These are phyloP conservation scores for Brachypterus glaber DNA, from an alignment of 2,888 invertebrate species.

Conservation along the genomic window DNA sequence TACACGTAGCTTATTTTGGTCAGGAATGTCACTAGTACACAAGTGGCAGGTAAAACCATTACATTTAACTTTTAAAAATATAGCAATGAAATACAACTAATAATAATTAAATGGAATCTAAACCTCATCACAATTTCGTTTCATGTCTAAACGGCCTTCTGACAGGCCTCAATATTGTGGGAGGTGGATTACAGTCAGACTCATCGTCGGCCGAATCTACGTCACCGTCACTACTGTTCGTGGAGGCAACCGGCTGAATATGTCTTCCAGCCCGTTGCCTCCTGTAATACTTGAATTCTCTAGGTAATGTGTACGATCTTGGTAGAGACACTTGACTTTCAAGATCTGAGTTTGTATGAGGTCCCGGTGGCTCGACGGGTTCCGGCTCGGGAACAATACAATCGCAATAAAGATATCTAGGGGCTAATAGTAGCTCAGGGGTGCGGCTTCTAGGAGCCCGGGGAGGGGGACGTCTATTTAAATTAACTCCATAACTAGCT, in stretches of 20 bases:
- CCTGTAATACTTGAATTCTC: slow-evolving; percentile 75
- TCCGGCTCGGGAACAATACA: slow-evolving; percentile 37
- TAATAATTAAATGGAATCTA: neutral
- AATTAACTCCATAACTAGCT: slow-evolving; percentile 38
- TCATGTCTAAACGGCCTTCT: slow-evolving; percentile 48
- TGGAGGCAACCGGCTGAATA: slow-evolving; percentile 66
- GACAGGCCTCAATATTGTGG: slow-evolving; percentile 36
- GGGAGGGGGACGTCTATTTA: slow-evolving; percentile 34
- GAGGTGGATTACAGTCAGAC: slow-evolving; percentile 38
- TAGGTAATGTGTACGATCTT: slow-evolving; percentile 73
- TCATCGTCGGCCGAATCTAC: slow-evolving; percentile 71
- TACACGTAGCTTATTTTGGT: too few species aligned
- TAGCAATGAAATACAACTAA: too few species aligned
- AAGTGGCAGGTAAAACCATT: too few species aligned
- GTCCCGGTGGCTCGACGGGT: slow-evolving; percentile 30
- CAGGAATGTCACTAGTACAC: too few species aligned
- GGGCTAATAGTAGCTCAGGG: slow-evolving; percentile 69
- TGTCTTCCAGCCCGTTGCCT: slow-evolving; percentile 40
- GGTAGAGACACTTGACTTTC: slow-evolving; percentile 75
- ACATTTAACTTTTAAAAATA: too few species aligned
- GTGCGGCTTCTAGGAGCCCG: slow-evolving; percentile 53
- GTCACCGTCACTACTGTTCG: slow-evolving; percentile 73
- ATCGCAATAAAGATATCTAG: slow-evolving; percentile 56
- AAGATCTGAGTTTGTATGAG: slow-evolving; percentile 52
- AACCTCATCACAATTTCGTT: slow-evolving; percentile 48